Percentiles rank a stretch among this genome's conserved stretches.
phyloP scores from a whole-genome alignment of 2,888 invertebrate genomes.

The Polydrusus pterygomalis region DNA sequence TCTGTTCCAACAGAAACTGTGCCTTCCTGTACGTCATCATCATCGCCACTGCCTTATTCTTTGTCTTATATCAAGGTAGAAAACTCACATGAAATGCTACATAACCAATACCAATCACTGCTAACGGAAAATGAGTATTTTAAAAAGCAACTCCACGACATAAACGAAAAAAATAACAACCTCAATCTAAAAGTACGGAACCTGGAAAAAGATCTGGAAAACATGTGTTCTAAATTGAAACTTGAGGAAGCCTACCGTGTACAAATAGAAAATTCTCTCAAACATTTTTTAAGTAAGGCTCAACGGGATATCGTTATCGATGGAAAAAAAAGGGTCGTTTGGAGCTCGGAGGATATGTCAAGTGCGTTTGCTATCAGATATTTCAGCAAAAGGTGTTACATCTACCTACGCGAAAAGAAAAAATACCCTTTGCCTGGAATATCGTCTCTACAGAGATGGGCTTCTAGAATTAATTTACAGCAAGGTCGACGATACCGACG shows the following conservation, averaged over 20 bases:
- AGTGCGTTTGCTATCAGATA: slow-evolving; percentile 57
- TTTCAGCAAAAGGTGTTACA: slow-evolving; percentile 55
- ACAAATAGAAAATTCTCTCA: slow-evolving; percentile 6
- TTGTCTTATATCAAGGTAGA: slow-evolving; percentile 19
- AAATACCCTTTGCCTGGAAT: slow-evolving; percentile 58
- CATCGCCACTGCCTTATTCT: not conserved
- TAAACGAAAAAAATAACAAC: slow-evolving; percentile 22
- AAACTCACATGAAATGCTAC: slow-evolving; percentile 5
- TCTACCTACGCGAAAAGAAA: slow-evolving; percentile 52
- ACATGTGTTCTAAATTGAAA: slow-evolving; percentile 11
- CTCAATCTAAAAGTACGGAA: slow-evolving; percentile 6
- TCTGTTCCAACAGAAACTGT: slow-evolving; percentile 8
- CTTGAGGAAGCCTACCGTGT: not conserved
- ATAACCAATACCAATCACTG: slow-evolving; percentile 6
- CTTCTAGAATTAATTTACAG: slow-evolving; percentile 54
- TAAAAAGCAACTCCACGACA: slow-evolving; percentile 20
- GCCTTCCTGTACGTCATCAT: slow-evolving; percentile 1
- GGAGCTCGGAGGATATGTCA: slow-evolving; percentile 52
- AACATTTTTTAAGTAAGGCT: slow-evolving; percentile 10
- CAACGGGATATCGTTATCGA: slow-evolving; percentile 36
- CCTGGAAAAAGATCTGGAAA: slow-evolving; percentile 21
- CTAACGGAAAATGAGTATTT: slow-evolving; percentile 26
- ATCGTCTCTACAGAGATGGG: slow-evolving; percentile 58
- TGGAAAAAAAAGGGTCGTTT: slow-evolving; percentile 40
- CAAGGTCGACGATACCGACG: too few relatives aligned